Base-by-base conservation (phyloP, 2,888 invertebrate genomes). In the Eledona agricola region DNA sequence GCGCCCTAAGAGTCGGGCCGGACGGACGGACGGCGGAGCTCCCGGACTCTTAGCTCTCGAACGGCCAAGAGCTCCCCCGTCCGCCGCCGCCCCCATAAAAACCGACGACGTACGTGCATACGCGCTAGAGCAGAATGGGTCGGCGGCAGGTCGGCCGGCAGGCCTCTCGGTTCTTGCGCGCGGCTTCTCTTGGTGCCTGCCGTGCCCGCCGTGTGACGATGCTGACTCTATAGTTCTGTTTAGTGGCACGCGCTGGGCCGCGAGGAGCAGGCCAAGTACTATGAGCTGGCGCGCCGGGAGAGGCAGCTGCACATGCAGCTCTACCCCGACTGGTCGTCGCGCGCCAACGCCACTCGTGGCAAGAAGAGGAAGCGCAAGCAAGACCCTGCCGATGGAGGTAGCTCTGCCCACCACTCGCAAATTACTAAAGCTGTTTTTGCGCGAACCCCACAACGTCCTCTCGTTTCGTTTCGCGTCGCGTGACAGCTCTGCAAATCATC, bases 211-310 rank as follows among this genome's bases (percentile, higher is more conserved):
- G 56, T 65, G 62, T 62, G 60, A 65, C 58, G 51, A 62, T 69
- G 67, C 67, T 72, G 68, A 71, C 65, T 70, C 60, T 73, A 64
- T 71, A 53, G 38, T 55, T 73, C 51, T 75, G 73, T 78, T 80
- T 83, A 97, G 96, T 99, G 99, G 99, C 99, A 99, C 87, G 95
- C 96, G 80, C 88, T 99, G 85, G 93, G 95, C 81, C 90, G 97
- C 81, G 96, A 96, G 84, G 98, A 99, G 85, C 99, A 99, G 85
- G 93, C 96, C 83, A 97, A 97, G 85, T 99, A 99, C 90, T 99
- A 98, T 87, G 97, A 98, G 86, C 96, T 96, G 89, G 98, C 98
- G 80, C 87, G 97, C 77, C 95, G 96, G 85, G 99, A 99, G 85
- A 89, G 98, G 80, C 96, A 98, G 84, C 89, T 96, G 73, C 99